Percentiles rank a stretch among this genome's conserved stretches.
These are phyloP conservation scores for Eristalinus sepulchralis DNA, from an alignment of 2,888 invertebrate species.

Conservation along the genomic window DNA sequence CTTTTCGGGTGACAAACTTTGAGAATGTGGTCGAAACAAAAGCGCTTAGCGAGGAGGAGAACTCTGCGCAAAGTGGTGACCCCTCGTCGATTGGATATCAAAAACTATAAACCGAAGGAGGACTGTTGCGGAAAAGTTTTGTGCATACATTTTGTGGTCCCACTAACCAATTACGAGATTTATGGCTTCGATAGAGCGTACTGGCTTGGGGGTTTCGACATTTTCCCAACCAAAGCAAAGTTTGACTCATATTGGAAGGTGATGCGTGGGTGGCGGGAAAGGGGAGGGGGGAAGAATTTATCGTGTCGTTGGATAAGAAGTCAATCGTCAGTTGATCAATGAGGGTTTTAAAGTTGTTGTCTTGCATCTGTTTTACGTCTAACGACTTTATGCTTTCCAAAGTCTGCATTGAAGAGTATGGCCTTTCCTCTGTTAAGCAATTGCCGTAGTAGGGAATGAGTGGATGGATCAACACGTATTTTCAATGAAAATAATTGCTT, in stretches of 20 bases:
- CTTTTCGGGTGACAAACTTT: conserved; percentile 34
- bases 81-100: conserved; percentile 67
- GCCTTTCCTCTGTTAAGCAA: no score
- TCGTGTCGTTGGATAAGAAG: no score
- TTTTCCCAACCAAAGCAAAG: not conserved
- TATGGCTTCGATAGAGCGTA: conserved; percentile 46
- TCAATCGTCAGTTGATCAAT: no score
- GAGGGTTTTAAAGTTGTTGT: no score
- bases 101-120: conserved; percentile 48
- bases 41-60: conserved; percentile 56
- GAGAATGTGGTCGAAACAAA: conserved; percentile 57
- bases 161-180: conserved; percentile 62
- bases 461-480: no score
- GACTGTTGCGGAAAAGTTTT: conserved; percentile 64
- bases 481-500: no score
- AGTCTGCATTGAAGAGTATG: no score
- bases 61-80: conserved; percentile 56
- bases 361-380: no score
- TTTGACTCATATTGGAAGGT: not conserved
- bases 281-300: no score
- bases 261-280: no score
- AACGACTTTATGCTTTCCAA: no score
- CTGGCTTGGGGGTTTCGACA: not conserved
- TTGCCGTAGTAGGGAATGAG: no score
- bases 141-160: conserved; percentile 60